Base-by-base conservation (phyloP, 92 coral and sea anemone species). In the Zoanthus sociatus region DNA sequence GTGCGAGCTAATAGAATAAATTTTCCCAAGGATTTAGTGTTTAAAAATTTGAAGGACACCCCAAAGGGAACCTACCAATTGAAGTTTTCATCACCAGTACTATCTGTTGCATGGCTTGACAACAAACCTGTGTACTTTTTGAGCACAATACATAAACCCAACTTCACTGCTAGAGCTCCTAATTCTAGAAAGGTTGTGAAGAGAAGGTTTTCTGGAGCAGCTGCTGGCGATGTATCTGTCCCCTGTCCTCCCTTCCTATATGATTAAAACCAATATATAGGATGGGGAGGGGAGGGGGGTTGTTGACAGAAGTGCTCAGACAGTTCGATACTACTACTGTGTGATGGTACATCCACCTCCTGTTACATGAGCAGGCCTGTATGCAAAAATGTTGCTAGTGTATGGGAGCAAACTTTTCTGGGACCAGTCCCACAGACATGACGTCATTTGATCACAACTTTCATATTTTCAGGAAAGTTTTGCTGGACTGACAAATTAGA, bases 221-320 rank as follows among this genome's bases (percentile, higher is more conserved):
- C 78, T 44, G 31, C 78, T 73, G 78, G 78, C 21, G 17, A 30
- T 61, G 68, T 61, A 17, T 61, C 68, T 61, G 68, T 61, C 31
- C 60, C 76, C 47, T 85, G 75, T 73, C 90, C 88, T 11, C 88
- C 88, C 48, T 56, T 92, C 61, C 73, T 92, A 53, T 55, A 76
- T 14, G 90, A 86, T 86, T 89, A 92, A 63, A 92, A 81, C 74
- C 46, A 60, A 18, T 78, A 58, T 68, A 89, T 89, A n/a, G n/a
- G n/a, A n/a, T n/a, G n/a, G n/a, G n/a, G n/a, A n/a, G n/a, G n/a
- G n/a, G n/a, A n/a, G n/a, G 90, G 90, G 66, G 66, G 66, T 26
- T 58, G 66, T 58, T 14, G 66, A 91, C 75, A 73, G 63, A 76
- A 78, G 90, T 11, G 89, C 88, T 84, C 92, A 91, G 74, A 88